Evolutionary conservation across 2,888 invertebrate genomes (phyloP).

Genomic region (Aporophyla lueneburgensis): DNA sequence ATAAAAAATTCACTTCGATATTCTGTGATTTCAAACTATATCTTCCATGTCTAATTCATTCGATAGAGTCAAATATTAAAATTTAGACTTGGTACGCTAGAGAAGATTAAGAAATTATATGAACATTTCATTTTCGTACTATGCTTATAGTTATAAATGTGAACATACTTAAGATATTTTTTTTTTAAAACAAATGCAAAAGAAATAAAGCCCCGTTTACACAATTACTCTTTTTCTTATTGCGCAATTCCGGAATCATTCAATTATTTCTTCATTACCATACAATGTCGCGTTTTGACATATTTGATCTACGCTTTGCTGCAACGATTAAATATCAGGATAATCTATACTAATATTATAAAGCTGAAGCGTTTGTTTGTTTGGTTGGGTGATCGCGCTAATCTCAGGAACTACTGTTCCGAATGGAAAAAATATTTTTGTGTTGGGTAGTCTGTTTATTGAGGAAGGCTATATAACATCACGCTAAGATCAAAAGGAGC

Average conservation of each 20-base stretch:
- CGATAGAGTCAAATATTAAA: slow-evolving; percentile 4
- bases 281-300: slow-evolving; percentile 66
- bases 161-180: too few species aligned
- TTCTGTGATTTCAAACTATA: slow-evolving; percentile 24
- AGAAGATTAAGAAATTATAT: not conserved
- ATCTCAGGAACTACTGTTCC: too few species aligned
- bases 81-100: not conserved
- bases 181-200: not conserved
- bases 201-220: slow-evolving; percentile 9
- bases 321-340: slow-evolving; percentile 28
- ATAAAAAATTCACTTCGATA: slow-evolving; percentile 42
- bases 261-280: slow-evolving; percentile 60
- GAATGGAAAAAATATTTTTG: too few species aligned
- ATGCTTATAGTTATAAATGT: not conserved
- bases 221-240: not conserved
- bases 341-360: not conserved
- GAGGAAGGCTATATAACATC: too few species aligned
- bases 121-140: not conserved
- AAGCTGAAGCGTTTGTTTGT: too few species aligned
- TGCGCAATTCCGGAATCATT: slow-evolving; percentile 46
- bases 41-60: slow-evolving; percentile 31
- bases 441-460: too few species aligned
- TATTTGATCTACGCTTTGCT: slow-evolving; percentile 32
- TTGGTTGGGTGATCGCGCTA: too few species aligned
- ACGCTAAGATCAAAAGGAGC: too few species aligned